phyloP scores from a whole-genome alignment of 2,113 vertebrate genomes.

The Microcebus ravelobensis region DNA sequence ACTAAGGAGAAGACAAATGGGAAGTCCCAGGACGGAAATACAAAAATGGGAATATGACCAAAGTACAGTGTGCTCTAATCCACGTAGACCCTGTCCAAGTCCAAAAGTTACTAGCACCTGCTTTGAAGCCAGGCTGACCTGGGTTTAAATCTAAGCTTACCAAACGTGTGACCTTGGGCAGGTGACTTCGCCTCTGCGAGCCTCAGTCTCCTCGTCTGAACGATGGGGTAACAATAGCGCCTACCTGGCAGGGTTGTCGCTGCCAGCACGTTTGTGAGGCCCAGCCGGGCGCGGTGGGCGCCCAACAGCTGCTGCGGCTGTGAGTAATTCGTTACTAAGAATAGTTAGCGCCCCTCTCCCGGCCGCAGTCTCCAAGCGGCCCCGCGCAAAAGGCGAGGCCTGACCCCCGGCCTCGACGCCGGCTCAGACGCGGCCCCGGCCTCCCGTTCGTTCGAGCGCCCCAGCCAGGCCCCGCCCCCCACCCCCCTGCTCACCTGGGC shows the following conservation, averaged over 20 bases:
- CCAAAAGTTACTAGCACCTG: conserved; percentile 37
- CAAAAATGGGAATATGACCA: background rate
- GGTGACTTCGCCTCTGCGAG: conserved; percentile 66
- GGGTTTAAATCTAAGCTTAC: conserved; percentile 59
- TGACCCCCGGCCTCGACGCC: conserved; percentile 13
- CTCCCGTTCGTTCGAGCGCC: background rate
- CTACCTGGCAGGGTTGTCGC: conserved; percentile 64
- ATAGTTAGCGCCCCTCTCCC: conserved; percentile 77
- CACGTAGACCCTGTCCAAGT: background rate
- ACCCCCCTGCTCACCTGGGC: conserved; percentile 83
- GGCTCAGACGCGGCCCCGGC: background rate
- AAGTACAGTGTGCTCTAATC: background rate
- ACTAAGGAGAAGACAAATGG: background rate
- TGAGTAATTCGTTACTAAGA: conserved; percentile 79
- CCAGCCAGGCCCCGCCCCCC: conserved; percentile 63
- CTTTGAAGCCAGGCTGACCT: conserved; percentile 42
- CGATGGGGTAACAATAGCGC: conserved; percentile 68
- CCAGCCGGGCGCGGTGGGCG: conserved; percentile 67
- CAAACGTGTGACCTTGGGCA: conserved; percentile 74
- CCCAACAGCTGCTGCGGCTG: conserved; percentile 68
- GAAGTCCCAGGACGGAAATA: conserved; percentile 38
- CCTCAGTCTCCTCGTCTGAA: conserved; percentile 75
- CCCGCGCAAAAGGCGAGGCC: conserved; percentile 2
- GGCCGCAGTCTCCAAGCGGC: conserved; percentile 21
- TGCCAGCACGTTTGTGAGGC: conserved; percentile 62